Evolutionary conservation across 2,888 invertebrate genomes (phyloP), one percentile per base, ranked within the genome.

Genomic region (Ecdyonurus torrentis): DNA sequence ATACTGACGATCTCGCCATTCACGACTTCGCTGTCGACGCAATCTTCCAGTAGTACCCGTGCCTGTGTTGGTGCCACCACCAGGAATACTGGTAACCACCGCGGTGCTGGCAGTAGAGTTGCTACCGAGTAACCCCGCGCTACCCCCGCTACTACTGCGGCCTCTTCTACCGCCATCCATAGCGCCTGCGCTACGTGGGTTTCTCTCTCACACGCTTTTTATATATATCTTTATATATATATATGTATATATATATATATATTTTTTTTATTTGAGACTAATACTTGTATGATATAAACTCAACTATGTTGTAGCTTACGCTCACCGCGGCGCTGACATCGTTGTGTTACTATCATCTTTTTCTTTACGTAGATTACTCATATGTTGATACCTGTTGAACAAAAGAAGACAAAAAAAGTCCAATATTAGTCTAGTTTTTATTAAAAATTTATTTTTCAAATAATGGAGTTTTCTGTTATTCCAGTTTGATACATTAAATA

Each of bases 1-100:
- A 62, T 66, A 67, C 63, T 67, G 67, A 22, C 67, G 59, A 61
- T 67, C 66, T 37, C 67, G 64, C 67, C 67, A 67, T 62, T 67
- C 67, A 62, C 66, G 66, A 53, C 66, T 66, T 50, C 67, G 61
- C 60, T 67, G 67, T 37, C 67, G 58, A 19, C 67, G 64, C 55
- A 67, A 50, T 25, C 65, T 58, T 59, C 64, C 64, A 23, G 62
- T 59, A 1, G 63, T 62, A 25, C 64, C 66, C 24, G 59, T 63
- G 50, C 61, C 61, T 25, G 59, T 61, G 59, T 61, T 61, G 59
- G 50, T 20, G 23, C 53, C 63, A 24, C 60, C 60, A 59, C 59
- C 52, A 58, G 59, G 52, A 7, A 55, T n/a, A 22, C 55, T 55
- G 55, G 55, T 37, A 5, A 15, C 37, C 15, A 15, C 37, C 15